Base-by-base conservation (phyloP, 2,113 vertebrate species). In the Cyanoramphus novaezelandiae region DNA sequence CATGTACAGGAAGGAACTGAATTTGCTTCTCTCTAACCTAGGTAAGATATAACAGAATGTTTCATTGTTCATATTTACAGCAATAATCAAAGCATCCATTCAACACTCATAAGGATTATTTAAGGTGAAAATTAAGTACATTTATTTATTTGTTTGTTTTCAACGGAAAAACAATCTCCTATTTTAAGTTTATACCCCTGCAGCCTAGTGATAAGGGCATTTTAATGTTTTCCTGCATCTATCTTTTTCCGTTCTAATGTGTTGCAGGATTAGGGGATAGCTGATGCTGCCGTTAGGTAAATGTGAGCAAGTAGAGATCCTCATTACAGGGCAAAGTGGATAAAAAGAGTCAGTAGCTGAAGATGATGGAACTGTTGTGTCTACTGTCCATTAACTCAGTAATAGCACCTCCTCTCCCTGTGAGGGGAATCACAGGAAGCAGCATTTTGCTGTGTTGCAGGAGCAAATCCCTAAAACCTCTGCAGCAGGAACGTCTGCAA, bases 251-350 rank as follows among this genome's bases (percentile, higher is more conserved):
- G 55, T 97, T 97, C 93, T 79, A 93, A 94, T 70, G 80, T 75
- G 88, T 74, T 46, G 70, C 92, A 86, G 92, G 92, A 97, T 97
- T 95, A 97, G 94, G 81, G 88, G 79, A 91, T 86, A 86, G 93
- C 95, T 97, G 96, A 92, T 96, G 88, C 82, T 93, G 93, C 96
- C 0, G 19, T 82, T 95, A 81, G 8, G 10, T 89, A 93, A 96
- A 95, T 91, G 95, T 90, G 90, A 95, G 94, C 72, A 27, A 90
- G 95, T 33, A 86, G 86, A 90, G 94, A 90, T 95, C 60, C 92
- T 95, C 94, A 87, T 97, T 97, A 96, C 92, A 78, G 94, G 90
- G 82, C 63, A 8, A 94, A 97, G 96, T 96, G 94, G 95, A 90
- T 97, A 95, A 97, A 96, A 94, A 95, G 93, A 97, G 78, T 90